A percentile compares a stretch with the other conserved stretches of the same genome.
Evolutionary conservation across 1,140 invertebrate species (phyloP).

Genomic region (Andrena cerasifolii): DNA sequence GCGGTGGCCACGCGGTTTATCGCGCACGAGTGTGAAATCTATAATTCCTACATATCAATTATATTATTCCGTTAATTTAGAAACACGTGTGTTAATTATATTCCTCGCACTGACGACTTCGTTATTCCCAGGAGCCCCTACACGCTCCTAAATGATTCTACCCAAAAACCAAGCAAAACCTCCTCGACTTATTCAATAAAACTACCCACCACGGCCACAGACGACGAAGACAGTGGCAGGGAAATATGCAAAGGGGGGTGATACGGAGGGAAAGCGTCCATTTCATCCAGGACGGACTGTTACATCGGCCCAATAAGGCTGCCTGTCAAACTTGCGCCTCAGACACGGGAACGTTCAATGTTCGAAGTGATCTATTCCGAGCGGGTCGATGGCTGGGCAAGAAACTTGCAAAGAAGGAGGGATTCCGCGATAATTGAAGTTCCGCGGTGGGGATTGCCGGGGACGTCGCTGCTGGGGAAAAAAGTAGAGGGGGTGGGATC

Average conservation of each 20-base stretch:
- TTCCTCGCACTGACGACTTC: too few relatives aligned
- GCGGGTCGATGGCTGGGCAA: not conserved
- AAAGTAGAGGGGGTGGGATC: not conserved
- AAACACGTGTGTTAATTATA: too few relatives aligned
- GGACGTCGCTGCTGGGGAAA: not conserved
- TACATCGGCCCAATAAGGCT: conserved; percentile 44
- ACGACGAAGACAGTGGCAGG: too few relatives aligned
- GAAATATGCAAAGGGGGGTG: too few relatives aligned
- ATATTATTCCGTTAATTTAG: not conserved
- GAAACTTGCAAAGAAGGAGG: conserved; percentile 25
- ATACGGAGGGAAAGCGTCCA: not conserved
- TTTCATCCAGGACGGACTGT: not conserved
- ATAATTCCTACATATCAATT: too few relatives aligned
- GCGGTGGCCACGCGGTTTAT: too few relatives aligned
- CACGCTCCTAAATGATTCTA: too few relatives aligned
- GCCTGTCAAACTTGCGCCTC: not conserved
- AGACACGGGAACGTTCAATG: conserved; percentile 9
- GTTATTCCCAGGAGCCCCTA: too few relatives aligned
- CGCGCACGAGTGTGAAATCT: too few relatives aligned
- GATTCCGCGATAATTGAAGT: not conserved
- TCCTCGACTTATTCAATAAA: too few relatives aligned
- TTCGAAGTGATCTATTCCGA: not conserved
- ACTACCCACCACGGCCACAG: too few relatives aligned
- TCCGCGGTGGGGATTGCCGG: not conserved
- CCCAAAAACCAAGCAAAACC: too few relatives aligned